These are phyloP conservation scores for Xiphophorus hellerii DNA, from an alignment of 2,113 vertebrate genomes.

Conservation along the genomic window DNA sequence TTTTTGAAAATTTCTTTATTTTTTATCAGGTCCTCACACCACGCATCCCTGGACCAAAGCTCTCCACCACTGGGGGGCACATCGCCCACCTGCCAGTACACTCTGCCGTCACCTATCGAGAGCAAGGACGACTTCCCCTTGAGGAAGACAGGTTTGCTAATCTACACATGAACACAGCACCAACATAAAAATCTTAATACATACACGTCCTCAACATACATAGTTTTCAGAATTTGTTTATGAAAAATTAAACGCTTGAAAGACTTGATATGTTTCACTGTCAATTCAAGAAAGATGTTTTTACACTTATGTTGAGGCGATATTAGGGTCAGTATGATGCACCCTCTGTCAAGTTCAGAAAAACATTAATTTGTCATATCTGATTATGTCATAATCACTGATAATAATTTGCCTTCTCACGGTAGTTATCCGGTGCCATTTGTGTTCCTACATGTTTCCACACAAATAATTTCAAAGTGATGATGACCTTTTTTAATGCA, in stretches of 20 bases:
- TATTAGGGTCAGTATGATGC: neutral
- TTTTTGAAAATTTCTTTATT: constrained; percentile 6
- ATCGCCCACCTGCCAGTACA: constrained; percentile 92
- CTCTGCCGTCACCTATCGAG: constrained; percentile 88
- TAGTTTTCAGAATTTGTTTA: neutral
- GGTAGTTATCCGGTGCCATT: neutral
- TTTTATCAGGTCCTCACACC: constrained; percentile 89
- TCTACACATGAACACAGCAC: constrained; percentile 22
- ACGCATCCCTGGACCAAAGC: constrained; percentile 97
- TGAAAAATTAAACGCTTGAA: neutral
- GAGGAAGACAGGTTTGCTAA: constrained; percentile 93
- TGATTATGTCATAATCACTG: neutral
- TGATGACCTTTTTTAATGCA: neutral
- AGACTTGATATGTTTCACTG: neutral
- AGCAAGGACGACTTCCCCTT: constrained; percentile 96
- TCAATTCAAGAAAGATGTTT: neutral
- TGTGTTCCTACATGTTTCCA: neutral
- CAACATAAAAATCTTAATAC: constrained; percentile 16
- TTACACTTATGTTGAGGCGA: neutral
- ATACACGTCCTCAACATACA: neutral
- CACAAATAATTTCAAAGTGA: neutral
- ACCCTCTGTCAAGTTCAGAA: neutral
- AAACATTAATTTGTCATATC: neutral
- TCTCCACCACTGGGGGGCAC: constrained; percentile 93
- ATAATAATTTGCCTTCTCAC: neutral